These are phyloP conservation scores for Sebastiscus albofasciatus DNA, from an alignment of 2,797 vertebrate species.

Conservation along the genomic window DNA sequence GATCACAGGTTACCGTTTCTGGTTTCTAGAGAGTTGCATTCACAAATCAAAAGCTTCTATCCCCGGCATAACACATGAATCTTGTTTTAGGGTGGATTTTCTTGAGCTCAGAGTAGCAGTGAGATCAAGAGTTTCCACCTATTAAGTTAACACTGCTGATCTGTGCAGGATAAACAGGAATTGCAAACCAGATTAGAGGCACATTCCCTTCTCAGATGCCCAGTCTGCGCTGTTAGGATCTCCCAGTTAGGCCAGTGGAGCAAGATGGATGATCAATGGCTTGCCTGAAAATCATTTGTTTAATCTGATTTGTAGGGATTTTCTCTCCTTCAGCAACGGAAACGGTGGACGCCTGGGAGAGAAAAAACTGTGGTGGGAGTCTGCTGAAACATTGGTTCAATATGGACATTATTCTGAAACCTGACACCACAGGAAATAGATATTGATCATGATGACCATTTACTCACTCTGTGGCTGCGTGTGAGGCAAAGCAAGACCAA, in stretches of 20 bases:
- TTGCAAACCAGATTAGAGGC: slow-evolving; percentile 81
- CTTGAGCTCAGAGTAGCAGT: slow-evolving; percentile 37
- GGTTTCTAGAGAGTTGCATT: slow-evolving; percentile 37
- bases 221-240: slow-evolving; percentile 74
- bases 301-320: slow-evolving; percentile 82
- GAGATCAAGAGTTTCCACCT: slow-evolving; percentile 75
- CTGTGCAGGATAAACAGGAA: slow-evolving; percentile 83
- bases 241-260: slow-evolving; percentile 70
- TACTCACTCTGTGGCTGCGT: slow-evolving; percentile 72
- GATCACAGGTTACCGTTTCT: slow-evolving; percentile 40
- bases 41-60: slow-evolving; percentile 46
- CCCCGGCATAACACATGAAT: slow-evolving; percentile 9
- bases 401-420: slow-evolving; percentile 85
- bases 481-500: slow-evolving; percentile 58
- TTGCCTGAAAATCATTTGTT: slow-evolving; percentile 79
- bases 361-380: slow-evolving; percentile 72
- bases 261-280: slow-evolving; percentile 72
- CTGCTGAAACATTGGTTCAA: slow-evolving; percentile 82
- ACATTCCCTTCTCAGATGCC: slow-evolving; percentile 80
- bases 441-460: slow-evolving; percentile 80
- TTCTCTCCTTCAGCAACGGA: slow-evolving; percentile 77
- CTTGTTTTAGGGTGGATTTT: slow-evolving; percentile 53
- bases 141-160: slow-evolving; percentile 83
- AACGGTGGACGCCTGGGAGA: slow-evolving; percentile 57
- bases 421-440: slow-evolving; percentile 83